Base-by-base conservation (phyloP, 2,888 invertebrate species). In the Lepidochrysops patricia region DNA sequence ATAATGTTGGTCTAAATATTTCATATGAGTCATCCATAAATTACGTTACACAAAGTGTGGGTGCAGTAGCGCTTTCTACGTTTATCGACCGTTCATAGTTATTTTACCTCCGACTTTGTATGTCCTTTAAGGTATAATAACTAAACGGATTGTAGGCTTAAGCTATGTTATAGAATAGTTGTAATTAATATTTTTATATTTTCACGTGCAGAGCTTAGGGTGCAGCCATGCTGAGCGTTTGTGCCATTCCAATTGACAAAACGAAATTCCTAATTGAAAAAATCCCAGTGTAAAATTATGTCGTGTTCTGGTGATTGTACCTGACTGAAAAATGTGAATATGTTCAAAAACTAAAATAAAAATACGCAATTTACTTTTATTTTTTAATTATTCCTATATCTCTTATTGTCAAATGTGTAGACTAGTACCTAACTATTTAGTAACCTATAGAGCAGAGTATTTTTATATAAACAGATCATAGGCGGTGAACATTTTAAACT, bases 281-380 rank as follows among this genome's bases (percentile, higher is more conserved):
- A 4, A 19, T 25, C 58, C 58, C 58, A 58, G 52, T 58, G 58
- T 58, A 34, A 13, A 15, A 26, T 6, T 2, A 27, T 49, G 29
- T 57, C 27, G 27, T 29, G 27, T 29, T 57, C 76, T 75, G 75
- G 76, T 74, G 58, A 75, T 70, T 77, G 82, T 84, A 83, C 83
- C 84, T 83, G 83, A 78, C 77, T 71, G 73, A 74, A 73, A 70
- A 74, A 73, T 75, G 73, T 75, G 68, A 66, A 72, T 74, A 84
- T 80, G 84, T 84, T 83, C 82, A 84, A 84, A 82, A 72, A 74
- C 54, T 19, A 69, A 71, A 82, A 80, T 81, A 80, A 84, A 82
- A 63, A 62, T 65, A 63, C 60, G 61, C 58, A 63, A 67, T 69
- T 72, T 69, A 62, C 68, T 71, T 68, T 15, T 54, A 19, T 60